Base-by-base conservation (phyloP, 2,888 invertebrate species). In the Minunthozetes semirufus region DNA sequence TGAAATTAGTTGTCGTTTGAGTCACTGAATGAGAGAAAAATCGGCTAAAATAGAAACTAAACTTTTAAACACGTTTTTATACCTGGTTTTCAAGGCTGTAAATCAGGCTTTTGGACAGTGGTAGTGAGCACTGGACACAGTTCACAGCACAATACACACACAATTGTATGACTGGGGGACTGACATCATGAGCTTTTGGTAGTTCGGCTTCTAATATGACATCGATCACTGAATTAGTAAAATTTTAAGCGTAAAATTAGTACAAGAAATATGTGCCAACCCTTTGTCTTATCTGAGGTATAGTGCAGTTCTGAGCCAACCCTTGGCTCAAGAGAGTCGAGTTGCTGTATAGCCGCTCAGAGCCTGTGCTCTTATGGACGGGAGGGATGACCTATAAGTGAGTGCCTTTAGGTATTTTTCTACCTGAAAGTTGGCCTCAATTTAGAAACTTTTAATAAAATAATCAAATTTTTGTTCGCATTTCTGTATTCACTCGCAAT, bases 311-410 rank as follows among this genome's bases (percentile, higher is more conserved):
- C 6, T 8, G 13, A 25, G 56, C 25, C n/a, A 25, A 11, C 25
- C 25, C 25, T 25, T 56, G 56, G 56, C 22, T 56, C 48, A 25
- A 22, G 6, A 25, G 56, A 33, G 33, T 33, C 33, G 33, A 33
- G 33, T 9, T 19, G 4, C 19, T n/a, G 19, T 19, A 19, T 53
- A n/a, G 53, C 53, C 53, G 53, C 19, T 53, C 53, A 4, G 5
- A 15, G n/a, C n/a, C 53, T 53, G 63, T 63, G 63, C 33, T 63
- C 63, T 33, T 63, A 33, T 63, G 63, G 63, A 63, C 63, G 63
- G 63, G 63, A 63, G 63, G 63, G 29, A 63, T 63, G 63, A 63
- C 63, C 63, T 63, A 63, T 33, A 63, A 63, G 33, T 63, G 63
- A n/a, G 27, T 63, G 63, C 63, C 63, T 63, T 63, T 33, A 63